Percentiles rank a stretch among this genome's conserved stretches.
These are phyloP conservation scores for Holothuria leucospilota DNA, from an alignment of 53 echinoderm and acorn worm genomes.

Conservation along the genomic window DNA sequence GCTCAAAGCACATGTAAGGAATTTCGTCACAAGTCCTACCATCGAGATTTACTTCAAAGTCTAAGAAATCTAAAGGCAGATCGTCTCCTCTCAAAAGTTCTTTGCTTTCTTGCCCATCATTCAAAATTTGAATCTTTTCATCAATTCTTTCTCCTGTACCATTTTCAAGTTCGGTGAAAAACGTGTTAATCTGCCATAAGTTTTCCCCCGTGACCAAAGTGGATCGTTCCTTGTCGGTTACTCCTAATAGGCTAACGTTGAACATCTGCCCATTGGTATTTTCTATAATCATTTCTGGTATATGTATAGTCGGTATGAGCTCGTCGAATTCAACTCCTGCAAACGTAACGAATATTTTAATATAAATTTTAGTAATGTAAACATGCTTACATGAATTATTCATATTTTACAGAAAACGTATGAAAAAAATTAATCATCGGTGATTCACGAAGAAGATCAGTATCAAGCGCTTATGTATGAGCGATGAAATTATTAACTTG, in stretches of 20 bases:
- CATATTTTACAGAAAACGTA: too few species aligned
- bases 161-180: constrained; percentile 24
- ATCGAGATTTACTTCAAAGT: constrained; percentile 49
- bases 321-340: constrained; percentile 10
- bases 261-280: not conserved
- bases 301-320: not conserved
- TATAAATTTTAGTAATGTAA: too few species aligned
- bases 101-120: constrained; percentile 16
- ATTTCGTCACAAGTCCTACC: constrained; percentile 52
- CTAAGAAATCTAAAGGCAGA: constrained; percentile 43
- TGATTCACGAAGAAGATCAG: too few species aligned
- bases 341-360: not conserved
- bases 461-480: too few species aligned
- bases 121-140: constrained; percentile 45
- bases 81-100: constrained; percentile 33
- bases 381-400: too few species aligned
- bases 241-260: not conserved
- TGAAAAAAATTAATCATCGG: too few species aligned
- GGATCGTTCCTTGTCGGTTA: not conserved
- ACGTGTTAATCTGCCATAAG: constrained; percentile 46
- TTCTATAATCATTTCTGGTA: not conserved
- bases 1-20: constrained; percentile 58
- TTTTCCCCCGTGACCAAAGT: constrained; percentile 43
- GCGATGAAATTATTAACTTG: too few species aligned
- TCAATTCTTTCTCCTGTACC: constrained; percentile 47